phyloP scores from a whole-genome alignment of 2,888 invertebrate genomes.

The Trichacis sp. region DNA sequence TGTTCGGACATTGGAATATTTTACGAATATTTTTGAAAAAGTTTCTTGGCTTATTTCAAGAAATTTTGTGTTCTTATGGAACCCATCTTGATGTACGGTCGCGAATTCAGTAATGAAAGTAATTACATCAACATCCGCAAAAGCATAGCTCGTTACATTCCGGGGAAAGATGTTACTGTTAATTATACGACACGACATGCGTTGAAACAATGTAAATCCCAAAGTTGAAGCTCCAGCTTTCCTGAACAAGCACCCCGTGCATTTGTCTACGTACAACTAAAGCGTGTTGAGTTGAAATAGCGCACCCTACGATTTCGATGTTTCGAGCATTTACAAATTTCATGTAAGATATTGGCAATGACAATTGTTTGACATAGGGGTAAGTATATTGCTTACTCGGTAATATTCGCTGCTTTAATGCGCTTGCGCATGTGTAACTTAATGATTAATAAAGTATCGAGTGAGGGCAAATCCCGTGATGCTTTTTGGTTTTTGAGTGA shows the following conservation, averaged over 20 bases:
- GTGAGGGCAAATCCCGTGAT: constrained; percentile 53
- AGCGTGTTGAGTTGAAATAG: background rate
- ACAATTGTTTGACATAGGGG: too few species aligned
- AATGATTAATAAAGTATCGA: constrained; percentile 26
- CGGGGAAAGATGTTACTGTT: background rate
- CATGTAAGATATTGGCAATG: too few species aligned
- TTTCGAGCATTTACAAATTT: too few species aligned
- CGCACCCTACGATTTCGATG: background rate
- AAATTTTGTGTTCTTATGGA: too few species aligned
- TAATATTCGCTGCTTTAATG: background rate
- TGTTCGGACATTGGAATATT: too few species aligned
- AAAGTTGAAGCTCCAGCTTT: background rate
- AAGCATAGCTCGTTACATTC: too few species aligned
- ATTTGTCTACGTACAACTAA: background rate
- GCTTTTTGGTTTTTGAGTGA: constrained; percentile 27
- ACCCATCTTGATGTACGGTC: too few species aligned
- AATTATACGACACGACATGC: background rate
- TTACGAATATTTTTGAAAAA: too few species aligned
- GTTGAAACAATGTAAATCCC: background rate
- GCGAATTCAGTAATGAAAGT: too few species aligned
- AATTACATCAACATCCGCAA: too few species aligned
- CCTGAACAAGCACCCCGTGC: background rate
- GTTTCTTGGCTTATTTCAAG: too few species aligned
- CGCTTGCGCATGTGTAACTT: constrained; percentile 14
- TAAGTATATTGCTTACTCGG: too few species aligned